Percentiles rank a stretch among this genome's conserved stretches.
These are phyloP conservation scores for Drosophila sturtevanti DNA, from an alignment of 1,140 invertebrate genomes.

Conservation along the genomic window DNA sequence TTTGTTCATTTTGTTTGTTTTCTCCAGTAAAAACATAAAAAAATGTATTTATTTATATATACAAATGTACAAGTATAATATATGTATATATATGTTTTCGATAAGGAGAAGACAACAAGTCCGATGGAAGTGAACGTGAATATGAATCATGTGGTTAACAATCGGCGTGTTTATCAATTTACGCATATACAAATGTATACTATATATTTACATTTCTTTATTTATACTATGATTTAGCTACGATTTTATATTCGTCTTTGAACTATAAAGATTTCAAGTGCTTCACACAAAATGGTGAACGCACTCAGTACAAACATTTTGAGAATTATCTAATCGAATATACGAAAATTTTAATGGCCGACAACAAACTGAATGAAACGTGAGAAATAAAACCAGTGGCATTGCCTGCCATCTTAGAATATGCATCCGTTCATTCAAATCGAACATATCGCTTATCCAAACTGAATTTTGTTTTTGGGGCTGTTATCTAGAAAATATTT, in stretches of 20 bases:
- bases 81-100: background rate
- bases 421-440: background rate
- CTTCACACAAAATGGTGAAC: background rate
- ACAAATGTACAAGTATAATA: background rate
- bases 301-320: slow-evolving; percentile 10
- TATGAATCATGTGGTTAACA: slow-evolving; percentile 25
- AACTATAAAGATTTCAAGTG: background rate
- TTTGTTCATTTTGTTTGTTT: too few relatives aligned
- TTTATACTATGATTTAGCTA: slow-evolving; percentile 29
- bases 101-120: slow-evolving; percentile 15
- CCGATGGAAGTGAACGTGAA: background rate
- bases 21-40: too few relatives aligned
- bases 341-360: background rate
- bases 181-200: background rate
- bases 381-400: background rate
- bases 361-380: background rate
- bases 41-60: background rate
- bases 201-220: background rate
- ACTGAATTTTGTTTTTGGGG: background rate
- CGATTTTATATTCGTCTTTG: background rate
- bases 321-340: slow-evolving; percentile 34
- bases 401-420: background rate
- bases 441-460: background rate
- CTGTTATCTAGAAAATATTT: background rate
- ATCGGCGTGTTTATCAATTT: background rate